Evolutionary conservation across 2,888 invertebrate genomes (phyloP).

Genomic region (Nemotelus nigrinus): DNA sequence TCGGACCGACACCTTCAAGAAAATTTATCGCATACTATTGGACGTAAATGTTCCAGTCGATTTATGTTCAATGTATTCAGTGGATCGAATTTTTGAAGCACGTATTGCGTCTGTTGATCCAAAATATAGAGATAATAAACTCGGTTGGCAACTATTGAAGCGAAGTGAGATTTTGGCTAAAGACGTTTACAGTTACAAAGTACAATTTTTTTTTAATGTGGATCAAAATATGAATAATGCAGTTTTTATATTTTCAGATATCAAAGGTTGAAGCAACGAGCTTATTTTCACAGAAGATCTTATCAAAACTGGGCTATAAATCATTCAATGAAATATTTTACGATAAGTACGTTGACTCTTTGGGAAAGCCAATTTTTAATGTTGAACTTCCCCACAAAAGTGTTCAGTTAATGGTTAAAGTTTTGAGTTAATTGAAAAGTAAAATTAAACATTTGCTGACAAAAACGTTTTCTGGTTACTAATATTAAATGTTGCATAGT

Average conservation of each 20-base stretch:
- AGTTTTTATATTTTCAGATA: background rate
- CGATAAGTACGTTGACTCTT: slow-evolving; percentile 2
- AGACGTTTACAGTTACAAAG: background rate
- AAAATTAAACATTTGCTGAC: no score
- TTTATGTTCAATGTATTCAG: slow-evolving; percentile 4
- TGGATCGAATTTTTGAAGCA: background rate
- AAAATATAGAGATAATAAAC: slow-evolving; percentile 1
- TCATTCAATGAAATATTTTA: slow-evolving; percentile 1
- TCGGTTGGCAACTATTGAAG: background rate
- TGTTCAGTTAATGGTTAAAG: slow-evolving; percentile 18
- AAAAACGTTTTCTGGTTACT: no score
- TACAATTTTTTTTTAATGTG: background rate
- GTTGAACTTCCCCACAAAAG: slow-evolving; percentile 25
- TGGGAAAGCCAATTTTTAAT: background rate
- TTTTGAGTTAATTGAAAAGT: background rate
- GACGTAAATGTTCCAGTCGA: slow-evolving; percentile 13
- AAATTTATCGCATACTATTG: background rate
- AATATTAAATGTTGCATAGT: no score
- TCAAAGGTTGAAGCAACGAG: slow-evolving; percentile 10
- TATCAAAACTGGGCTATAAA: slow-evolving; percentile 3
- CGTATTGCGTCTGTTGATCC: slow-evolving; percentile 10
- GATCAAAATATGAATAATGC: background rate
- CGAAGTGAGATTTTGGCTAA: background rate
- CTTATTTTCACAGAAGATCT: background rate
- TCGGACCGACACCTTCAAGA: slow-evolving; percentile 1